Percentiles rank a stretch among this genome's conserved stretches.
Evolutionary conservation across 92 coral and sea anemone genomes (phyloP).

Genomic region (Bergia sp.): DNA sequence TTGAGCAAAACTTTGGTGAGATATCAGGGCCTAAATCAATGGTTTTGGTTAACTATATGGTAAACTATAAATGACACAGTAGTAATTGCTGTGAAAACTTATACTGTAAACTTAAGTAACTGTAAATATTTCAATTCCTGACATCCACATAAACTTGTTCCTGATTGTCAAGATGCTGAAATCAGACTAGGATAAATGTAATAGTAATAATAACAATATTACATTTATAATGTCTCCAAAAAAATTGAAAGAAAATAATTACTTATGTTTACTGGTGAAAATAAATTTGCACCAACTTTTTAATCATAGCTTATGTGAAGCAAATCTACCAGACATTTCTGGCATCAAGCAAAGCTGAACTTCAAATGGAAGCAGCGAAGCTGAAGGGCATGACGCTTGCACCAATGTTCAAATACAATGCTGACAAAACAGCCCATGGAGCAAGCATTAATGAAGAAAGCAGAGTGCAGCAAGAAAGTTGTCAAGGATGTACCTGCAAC

Average conservation of each 20-base stretch:
- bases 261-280: not conserved
- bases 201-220: not conserved
- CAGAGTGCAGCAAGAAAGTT: constrained; percentile 20
- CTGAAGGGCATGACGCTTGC: constrained; percentile 1
- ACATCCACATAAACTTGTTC: not conserved
- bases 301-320: constrained; percentile 26
- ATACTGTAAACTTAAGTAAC: not conserved
- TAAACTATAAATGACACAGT: too few species aligned
- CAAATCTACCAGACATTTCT: constrained; percentile 27
- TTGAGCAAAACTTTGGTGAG: not conserved
- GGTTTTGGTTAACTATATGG: not conserved
- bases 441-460: constrained; percentile 19
- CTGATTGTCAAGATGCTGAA: not conserved
- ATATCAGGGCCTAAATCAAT: not conserved
- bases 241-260: too few species aligned
- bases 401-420: constrained; percentile 17
- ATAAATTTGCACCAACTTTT: not conserved
- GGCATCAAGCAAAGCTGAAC: constrained; percentile 10
- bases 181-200: not conserved
- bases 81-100: not conserved
- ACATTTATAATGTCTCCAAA: too few species aligned
- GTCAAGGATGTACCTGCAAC: constrained; percentile 29
- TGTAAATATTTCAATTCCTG: not conserved
- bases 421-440: not conserved
- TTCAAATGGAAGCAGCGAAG: constrained; percentile 6